Evolutionary conservation across 2,888 invertebrate genomes (phyloP).

Genomic region (Iphiclides podalirius): DNA sequence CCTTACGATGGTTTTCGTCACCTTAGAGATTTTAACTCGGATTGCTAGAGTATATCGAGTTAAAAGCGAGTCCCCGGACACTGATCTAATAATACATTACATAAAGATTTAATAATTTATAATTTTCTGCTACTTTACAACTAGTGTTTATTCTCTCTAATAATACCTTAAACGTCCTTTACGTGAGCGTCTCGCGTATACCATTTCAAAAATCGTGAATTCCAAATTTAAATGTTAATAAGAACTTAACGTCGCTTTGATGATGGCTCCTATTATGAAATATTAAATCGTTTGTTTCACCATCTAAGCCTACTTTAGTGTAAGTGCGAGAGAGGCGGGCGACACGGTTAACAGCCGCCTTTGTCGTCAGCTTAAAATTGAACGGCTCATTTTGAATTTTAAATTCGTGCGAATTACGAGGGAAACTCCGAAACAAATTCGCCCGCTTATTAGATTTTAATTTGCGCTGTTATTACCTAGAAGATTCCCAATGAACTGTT

Average conservation of each 20-base stretch:
- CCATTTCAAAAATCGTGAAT: conserved; percentile 23
- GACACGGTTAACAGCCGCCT: conserved; percentile 6
- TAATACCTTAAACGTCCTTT: conserved; percentile 7
- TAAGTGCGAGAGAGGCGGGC: conserved; percentile 9
- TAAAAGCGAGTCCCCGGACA: too few species aligned
- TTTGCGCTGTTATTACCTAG: background rate
- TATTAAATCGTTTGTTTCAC: conserved; percentile 21
- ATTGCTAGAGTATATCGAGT: too few species aligned
- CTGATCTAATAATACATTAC: too few species aligned
- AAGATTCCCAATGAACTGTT: background rate
- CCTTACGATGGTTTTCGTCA: too few species aligned
- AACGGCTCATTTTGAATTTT: conserved; percentile 15
- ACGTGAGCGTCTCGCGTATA: conserved; percentile 14
- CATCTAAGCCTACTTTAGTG: background rate
- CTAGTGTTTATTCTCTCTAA: conserved; percentile 14
- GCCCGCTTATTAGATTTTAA: background rate
- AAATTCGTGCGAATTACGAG: background rate
- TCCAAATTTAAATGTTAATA: conserved; percentile 26
- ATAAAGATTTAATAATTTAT: too few species aligned
- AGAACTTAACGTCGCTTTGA: conserved; percentile 22
- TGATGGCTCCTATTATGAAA: conserved; percentile 22
- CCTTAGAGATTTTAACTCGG: too few species aligned
- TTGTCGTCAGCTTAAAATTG: conserved; percentile 13
- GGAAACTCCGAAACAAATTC: background rate
- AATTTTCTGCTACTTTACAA: too few species aligned